Percentiles rank a stretch among this genome's conserved stretches.
Evolutionary conservation across 2,888 invertebrate genomes (phyloP).

Genomic region (Theretra japonica): DNA sequence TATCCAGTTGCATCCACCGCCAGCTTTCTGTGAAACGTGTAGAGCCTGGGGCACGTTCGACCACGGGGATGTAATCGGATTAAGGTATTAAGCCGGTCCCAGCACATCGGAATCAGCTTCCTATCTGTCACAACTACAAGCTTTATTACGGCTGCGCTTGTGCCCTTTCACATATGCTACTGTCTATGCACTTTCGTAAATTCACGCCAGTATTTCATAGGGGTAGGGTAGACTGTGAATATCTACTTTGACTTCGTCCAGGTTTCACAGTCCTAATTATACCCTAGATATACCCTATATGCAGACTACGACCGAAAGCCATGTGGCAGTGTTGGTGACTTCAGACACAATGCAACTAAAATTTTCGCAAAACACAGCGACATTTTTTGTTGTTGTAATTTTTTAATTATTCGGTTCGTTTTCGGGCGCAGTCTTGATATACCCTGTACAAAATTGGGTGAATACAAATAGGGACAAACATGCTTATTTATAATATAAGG

Average conservation of each 20-base stretch:
- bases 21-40: neutral
- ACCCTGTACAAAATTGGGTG: too few relatives aligned
- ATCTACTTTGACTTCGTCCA: too few relatives aligned
- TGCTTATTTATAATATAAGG: neutral
- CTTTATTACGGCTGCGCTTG: neutral
- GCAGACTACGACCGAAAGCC: too few relatives aligned
- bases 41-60: neutral
- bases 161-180: neutral
- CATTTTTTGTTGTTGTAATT: too few relatives aligned
- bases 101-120: neutral
- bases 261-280: too few relatives aligned
- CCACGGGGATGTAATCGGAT: neutral
- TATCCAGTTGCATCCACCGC: neutral
- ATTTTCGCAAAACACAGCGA: too few relatives aligned
- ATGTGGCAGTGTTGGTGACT: too few relatives aligned
- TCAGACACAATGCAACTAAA: too few relatives aligned
- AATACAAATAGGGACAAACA: neutral
- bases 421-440: too few relatives aligned
- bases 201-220: neutral
- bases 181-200: neutral
- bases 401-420: too few relatives aligned
- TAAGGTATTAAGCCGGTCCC: neutral
- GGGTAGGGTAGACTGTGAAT: too few relatives aligned
- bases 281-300: too few relatives aligned
- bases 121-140: neutral